Evolutionary conservation across 1,140 invertebrate genomes (phyloP).

Genomic region (Acromyrmex charruanus): DNA sequence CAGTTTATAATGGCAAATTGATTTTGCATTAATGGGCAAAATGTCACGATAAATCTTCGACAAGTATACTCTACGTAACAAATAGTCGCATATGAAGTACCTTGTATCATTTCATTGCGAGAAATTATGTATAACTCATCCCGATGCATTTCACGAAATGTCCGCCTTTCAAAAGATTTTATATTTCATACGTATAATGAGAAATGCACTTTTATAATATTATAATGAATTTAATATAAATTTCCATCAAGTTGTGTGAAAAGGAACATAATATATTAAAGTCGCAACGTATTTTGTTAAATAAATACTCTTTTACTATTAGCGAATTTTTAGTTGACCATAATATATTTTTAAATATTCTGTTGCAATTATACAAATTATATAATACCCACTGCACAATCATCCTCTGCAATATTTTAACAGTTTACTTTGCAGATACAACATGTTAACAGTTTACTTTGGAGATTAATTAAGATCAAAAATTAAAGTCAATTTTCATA

Average conservation of each 20-base stretch:
- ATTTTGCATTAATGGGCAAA: constrained; percentile 39
- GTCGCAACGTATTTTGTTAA: background rate
- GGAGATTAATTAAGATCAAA: background rate
- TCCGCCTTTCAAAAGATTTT: background rate
- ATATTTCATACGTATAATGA: background rate
- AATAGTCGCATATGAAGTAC: constrained; percentile 18
- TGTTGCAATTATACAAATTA: background rate
- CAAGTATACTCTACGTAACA: background rate
- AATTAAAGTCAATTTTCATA: background rate
- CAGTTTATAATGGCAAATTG: constrained; percentile 36
- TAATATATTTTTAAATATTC: background rate
- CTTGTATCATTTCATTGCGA: background rate
- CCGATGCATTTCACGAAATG: background rate
- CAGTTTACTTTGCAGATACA: background rate
- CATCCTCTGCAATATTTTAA: background rate
- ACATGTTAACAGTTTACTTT: background rate
- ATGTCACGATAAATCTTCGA: constrained; percentile 46
- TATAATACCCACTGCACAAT: background rate
- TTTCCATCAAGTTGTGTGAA: background rate
- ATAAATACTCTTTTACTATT: background rate
- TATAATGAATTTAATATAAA: constrained; percentile 15
- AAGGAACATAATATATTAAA: background rate
- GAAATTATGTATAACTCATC: background rate
- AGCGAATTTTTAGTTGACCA: background rate
- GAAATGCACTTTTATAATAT: background rate